A percentile compares a stretch with the other conserved stretches of the same genome.
These are phyloP conservation scores for Lacerta viridis DNA, from an alignment of 2,797 vertebrate species.

Conservation along the genomic window DNA sequence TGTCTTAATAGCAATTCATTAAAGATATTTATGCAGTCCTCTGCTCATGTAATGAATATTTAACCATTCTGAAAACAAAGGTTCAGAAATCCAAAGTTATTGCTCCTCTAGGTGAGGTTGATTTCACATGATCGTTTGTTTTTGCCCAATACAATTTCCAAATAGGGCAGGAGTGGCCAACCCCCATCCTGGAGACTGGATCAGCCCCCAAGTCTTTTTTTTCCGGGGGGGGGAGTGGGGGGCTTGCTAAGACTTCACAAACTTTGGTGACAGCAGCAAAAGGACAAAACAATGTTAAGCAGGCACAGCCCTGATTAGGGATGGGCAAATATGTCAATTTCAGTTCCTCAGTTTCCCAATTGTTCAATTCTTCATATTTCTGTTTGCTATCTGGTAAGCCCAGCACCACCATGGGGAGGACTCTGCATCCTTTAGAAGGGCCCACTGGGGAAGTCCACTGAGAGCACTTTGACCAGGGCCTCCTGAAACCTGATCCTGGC, in stretches of 20 bases:
- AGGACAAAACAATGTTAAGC: too few species aligned
- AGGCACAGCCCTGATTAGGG: too few species aligned
- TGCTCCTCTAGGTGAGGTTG: background rate
- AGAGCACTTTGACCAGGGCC: background rate
- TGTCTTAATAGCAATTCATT: conserved; percentile 1
- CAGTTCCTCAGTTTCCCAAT: too few species aligned
- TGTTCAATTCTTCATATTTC: too few species aligned
- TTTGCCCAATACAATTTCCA: background rate
- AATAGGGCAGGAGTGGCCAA: background rate
- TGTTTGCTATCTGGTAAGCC: background rate
- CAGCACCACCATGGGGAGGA: background rate
- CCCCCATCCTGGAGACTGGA: too few species aligned
- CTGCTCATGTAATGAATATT: background rate
- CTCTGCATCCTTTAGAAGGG: background rate
- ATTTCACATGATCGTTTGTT: background rate
- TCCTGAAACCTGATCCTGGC: background rate
- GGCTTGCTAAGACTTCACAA: too few species aligned
- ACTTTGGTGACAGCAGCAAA: too few species aligned
- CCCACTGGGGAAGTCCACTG: background rate
- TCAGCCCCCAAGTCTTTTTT: too few species aligned
- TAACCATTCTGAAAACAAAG: background rate
- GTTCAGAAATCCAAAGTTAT: background rate
- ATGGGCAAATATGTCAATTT: too few species aligned
- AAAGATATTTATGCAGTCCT: background rate
- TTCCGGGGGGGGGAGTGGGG: too few species aligned